Conservation (phyloP, 1,140 invertebrate species). For the Saccostrea echinata region DNA sequence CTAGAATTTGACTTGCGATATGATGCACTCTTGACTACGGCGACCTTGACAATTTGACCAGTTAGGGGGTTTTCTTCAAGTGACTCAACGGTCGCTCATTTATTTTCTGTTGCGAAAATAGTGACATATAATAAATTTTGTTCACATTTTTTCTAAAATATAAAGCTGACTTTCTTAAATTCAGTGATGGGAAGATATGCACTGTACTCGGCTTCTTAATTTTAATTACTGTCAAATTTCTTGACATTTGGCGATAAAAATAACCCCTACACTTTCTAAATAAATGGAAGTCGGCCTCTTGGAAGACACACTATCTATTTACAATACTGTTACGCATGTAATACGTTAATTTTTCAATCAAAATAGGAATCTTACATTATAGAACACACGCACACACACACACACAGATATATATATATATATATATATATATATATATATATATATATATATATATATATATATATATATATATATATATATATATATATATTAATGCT, state of each 20-base stretch:
- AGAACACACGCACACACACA: too few species aligned
- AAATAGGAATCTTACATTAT: too few species aligned
- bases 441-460: too few species aligned
- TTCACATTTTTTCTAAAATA: neutral
- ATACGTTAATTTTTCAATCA: too few species aligned
- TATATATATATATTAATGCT: too few species aligned
- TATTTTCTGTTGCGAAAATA: neutral
- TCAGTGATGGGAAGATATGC: neutral
- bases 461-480: too few species aligned
- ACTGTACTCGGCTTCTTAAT: neutral
- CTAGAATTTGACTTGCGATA: too few species aligned
- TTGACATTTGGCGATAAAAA: neutral
- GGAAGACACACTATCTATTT: too few species aligned
- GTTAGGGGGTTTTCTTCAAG: neutral
- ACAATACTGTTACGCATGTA: too few species aligned
- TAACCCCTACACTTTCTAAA: conserved; percentile 1
- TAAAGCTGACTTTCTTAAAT: neutral
- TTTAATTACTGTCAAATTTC: neutral
- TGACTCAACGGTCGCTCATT: neutral
- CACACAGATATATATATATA: too few species aligned
- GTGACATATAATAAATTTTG: conserved; percentile 26
- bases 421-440: too few species aligned
- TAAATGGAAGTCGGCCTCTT: neutral
- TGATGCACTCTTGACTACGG: neutral
- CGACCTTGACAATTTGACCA: neutral